Evolutionary conservation across 2,888 invertebrate genomes (phyloP), one percentile per base, ranked within the genome.

Genomic region (Sinodicranocentrus sp.): DNA sequence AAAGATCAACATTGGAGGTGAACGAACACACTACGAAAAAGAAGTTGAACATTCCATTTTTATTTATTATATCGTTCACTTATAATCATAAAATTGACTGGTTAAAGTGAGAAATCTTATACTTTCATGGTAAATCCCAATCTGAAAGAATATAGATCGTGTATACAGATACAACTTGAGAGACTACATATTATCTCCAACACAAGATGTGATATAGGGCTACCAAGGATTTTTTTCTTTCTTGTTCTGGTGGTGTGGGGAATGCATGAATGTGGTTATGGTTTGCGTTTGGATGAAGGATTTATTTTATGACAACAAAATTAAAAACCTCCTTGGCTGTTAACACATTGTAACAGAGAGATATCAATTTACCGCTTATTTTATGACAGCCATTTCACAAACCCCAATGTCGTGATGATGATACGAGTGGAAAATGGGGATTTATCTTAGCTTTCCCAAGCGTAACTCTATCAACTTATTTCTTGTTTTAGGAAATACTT

Each of bases 291-390:
- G 59, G 76, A 72, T 83, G 83, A 77, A 83, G 77, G 83, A 83
- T 83, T 83, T 83, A 83, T 83, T 83, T 83, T 83, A 83, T 77
- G 77, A 83, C 71, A 77, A 83, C 75, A 83, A 83, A 83, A 83
- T 83, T 83, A 83, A 83, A 83, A 83, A 83, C 71, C 76, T 75
- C 70, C 75, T 76, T 71, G 83, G 83, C 76, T 83, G 83, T 83
- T 83, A 83, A 71, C 83, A 83, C 83, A 83, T 83, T 83, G 83
- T 83, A 83, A 77, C 76, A 71, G 77, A 76, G 82, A 75, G 76
- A 83, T 83, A 83, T 83, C 83, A 83, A 83, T 83, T 83, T 83
- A 83, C 65, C 83, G 77, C 83, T 76, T 83, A 83, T 83, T 83
- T 83, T 83, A 83, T 83, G 83, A 76, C 76, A 52, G 76, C 83